phyloP scores from a whole-genome alignment of 2,113 vertebrate genomes.

The Eublepharis macularius region DNA sequence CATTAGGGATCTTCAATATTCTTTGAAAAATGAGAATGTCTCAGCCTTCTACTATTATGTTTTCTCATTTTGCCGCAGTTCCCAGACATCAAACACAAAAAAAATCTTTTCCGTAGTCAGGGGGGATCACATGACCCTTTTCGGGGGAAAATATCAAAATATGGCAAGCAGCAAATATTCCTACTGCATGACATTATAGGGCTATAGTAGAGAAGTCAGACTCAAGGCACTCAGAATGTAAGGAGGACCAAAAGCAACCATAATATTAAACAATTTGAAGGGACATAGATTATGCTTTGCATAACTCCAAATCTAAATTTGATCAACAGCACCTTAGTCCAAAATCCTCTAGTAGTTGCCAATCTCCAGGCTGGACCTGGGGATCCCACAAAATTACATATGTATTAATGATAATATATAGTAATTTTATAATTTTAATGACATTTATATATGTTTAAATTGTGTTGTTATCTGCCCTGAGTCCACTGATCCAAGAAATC shows the following conservation, averaged over 20 bases:
- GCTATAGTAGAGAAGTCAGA: neutral
- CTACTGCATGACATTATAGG: neutral
- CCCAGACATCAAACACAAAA: neutral
- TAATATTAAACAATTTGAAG: neutral
- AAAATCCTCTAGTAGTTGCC: neutral
- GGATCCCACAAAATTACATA: too few species aligned
- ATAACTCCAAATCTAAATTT: neutral
- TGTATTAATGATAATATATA: too few species aligned
- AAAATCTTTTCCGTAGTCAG: neutral
- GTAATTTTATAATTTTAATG: too few species aligned
- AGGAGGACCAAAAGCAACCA: constrained; percentile 1
- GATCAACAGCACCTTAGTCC: neutral
- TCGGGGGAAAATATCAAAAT: neutral
- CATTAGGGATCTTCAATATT: constrained; percentile 25
- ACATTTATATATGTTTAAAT: too few species aligned
- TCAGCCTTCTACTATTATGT: neutral
- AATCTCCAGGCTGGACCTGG: too few species aligned
- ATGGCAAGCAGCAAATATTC: neutral
- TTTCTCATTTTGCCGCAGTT: neutral
- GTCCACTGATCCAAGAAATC: too few species aligned
- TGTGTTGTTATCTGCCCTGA: too few species aligned
- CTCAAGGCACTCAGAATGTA: neutral
- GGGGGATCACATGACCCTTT: neutral
- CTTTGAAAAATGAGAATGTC: neutral
- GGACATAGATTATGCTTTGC: neutral